phyloP scores from a whole-genome alignment of 37 sponge, comb jelly and placozoan genomes.

The Theonella swinhoei region DNA sequence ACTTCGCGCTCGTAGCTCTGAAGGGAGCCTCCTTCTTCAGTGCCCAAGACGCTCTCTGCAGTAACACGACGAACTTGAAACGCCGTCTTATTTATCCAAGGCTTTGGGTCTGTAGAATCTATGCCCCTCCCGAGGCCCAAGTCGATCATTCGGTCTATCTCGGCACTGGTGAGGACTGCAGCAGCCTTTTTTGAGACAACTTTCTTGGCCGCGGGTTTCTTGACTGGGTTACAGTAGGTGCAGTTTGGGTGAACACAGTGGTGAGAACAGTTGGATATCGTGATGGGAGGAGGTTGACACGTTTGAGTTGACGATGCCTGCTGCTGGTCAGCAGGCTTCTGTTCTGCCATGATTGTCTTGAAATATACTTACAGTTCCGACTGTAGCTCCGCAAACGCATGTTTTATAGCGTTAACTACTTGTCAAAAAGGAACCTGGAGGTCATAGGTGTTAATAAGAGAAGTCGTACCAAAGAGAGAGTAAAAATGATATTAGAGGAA shows the following conservation, averaged over 20 bases:
- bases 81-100: slow-evolving; percentile 68
- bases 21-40: slow-evolving; percentile 57
- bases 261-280: not conserved
- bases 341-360: too few species aligned
- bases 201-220: not conserved
- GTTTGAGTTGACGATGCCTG: too few species aligned
- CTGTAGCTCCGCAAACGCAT: too few species aligned
- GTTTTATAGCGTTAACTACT: too few species aligned
- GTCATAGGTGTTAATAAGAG: too few species aligned
- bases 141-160: slow-evolving; percentile 32
- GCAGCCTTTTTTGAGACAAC: not conserved
- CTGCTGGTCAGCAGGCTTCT: too few species aligned
- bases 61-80: slow-evolving; percentile 57
- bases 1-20: slow-evolving; percentile 49
- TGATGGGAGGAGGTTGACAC: not conserved
- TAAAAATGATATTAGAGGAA: too few species aligned
- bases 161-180: slow-evolving; percentile 3
- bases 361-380: too few species aligned
- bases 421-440: too few species aligned
- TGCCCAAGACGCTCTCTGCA: slow-evolving; percentile 33
- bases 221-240: not conserved
- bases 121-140: slow-evolving; percentile 73
- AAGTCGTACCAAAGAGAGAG: too few species aligned
- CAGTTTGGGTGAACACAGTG: not conserved
- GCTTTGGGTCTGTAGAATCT: slow-evolving; percentile 55